Base-by-base conservation (phyloP, 2,888 invertebrate species). In the Drosophila ochracea region DNA sequence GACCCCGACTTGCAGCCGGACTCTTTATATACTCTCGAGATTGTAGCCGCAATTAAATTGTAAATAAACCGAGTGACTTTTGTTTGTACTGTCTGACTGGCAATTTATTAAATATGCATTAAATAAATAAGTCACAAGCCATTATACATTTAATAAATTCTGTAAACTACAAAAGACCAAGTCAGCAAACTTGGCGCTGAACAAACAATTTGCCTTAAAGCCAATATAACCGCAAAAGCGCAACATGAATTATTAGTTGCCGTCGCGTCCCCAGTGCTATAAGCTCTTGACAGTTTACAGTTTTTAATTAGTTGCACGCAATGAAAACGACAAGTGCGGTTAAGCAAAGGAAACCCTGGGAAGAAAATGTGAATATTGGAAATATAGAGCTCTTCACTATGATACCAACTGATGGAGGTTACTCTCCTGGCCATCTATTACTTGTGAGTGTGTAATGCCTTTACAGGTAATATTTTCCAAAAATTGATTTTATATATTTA, bases 1-100 rank as follows among this genome's bases (percentile, higher is more conserved):
- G 78, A 75, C 65, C 66, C 78, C 65, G 49, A 61, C 77, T 68
- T 58, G 58, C 57, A 68, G 41, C 66, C 53, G 49, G 60, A 47
- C 37, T 52, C 21, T 41, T 47, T 47, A 47, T 21, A 13, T 13
- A 47, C 47, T 47, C 47, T 47, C 47, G 53, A 57, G 64, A 54
- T 65, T 59, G 70, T 50, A 54, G 63, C 61, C 67, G 84, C 89
- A 89, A 87, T 89, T 87, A 89, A 87, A 89, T 81, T 87, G 82
- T 81, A 79, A 81, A 80, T 80, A 71, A 66, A 67, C 50, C 31
- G 63, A 47, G 41, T 62, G 65, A 62, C 47, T 71, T 76, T 64
- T 76, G 80, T 73, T 77, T 81, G 65, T 68, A 72, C 70, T 78
- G 58, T 30, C 41, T 30, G 67, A 57, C 33, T 67, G 61, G 54